phyloP scores from a whole-genome alignment of 2,888 invertebrate genomes.

The Microctonus brassicae region DNA sequence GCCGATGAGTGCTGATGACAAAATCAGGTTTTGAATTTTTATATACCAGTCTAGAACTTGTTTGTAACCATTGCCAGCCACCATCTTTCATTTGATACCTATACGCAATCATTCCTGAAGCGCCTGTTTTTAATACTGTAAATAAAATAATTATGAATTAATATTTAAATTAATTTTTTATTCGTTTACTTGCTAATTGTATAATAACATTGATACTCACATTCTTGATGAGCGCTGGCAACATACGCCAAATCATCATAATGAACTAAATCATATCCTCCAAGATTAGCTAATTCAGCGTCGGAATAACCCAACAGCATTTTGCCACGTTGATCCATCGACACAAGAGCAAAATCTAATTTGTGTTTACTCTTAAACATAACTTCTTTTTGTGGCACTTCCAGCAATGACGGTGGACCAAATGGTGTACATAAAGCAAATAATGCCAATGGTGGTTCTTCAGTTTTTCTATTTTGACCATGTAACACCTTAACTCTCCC shows the following conservation, averaged over 20 bases:
- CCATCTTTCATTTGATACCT: constrained; percentile 95
- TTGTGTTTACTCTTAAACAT: constrained; percentile 99
- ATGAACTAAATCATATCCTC: constrained; percentile 98
- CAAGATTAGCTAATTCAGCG: constrained; percentile 89
- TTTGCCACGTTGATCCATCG: constrained; percentile 98
- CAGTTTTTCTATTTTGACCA: constrained; percentile 95
- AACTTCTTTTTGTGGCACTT: constrained; percentile 98
- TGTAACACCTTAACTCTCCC: constrained; percentile 96
- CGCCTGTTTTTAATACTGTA: constrained; percentile 97
- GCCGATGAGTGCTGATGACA: constrained; percentile 98
- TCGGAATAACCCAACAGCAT: constrained; percentile 95
- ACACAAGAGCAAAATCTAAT: constrained; percentile 94
- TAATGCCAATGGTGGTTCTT: constrained; percentile 93
- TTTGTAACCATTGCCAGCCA: constrained; percentile 98
- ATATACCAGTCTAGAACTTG: constrained; percentile 95
- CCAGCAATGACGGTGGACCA: constrained; percentile 96
- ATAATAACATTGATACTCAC: no score
- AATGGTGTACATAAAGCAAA: constrained; percentile 99
- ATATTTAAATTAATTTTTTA: not conserved
- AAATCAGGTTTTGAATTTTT: constrained; percentile 99
- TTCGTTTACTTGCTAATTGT: no score
- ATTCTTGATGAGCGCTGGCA: constrained; percentile 98
- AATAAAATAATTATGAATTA: constrained; percentile 35
- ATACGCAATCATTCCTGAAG: constrained; percentile 99
- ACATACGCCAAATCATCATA: constrained; percentile 98